phyloP scores from a whole-genome alignment of 2,888 invertebrate genomes.

The Mesoligia furuncula region DNA sequence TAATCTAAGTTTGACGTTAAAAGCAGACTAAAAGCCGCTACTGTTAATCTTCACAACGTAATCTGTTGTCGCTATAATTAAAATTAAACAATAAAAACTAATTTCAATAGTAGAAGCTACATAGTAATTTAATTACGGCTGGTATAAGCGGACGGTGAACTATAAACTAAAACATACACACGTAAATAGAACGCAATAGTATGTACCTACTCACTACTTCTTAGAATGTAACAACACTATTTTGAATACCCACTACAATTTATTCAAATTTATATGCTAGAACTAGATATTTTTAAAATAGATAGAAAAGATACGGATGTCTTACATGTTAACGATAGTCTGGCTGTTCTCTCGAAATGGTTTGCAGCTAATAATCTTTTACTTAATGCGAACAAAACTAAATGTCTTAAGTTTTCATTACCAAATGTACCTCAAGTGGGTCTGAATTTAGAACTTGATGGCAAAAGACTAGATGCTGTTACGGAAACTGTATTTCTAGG shows the following conservation, averaged over 20 bases:
- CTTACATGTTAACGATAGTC: too few species aligned
- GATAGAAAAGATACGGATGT: too few species aligned
- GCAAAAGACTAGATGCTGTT: too few species aligned
- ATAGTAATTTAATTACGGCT: not conserved
- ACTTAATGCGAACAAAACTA: too few species aligned
- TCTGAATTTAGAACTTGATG: too few species aligned
- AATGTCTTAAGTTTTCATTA: too few species aligned
- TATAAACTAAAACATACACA: not conserved
- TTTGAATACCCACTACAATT: not conserved
- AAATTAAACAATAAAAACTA: not conserved
- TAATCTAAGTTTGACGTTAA: not conserved
- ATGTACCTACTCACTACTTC: slow-evolving; percentile 3
- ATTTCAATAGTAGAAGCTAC: not conserved
- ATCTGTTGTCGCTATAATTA: not conserved
- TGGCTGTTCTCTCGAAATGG: too few species aligned
- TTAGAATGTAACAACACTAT: slow-evolving; percentile 18
- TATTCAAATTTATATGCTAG: not conserved
- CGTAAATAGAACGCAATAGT: slow-evolving; percentile 15
- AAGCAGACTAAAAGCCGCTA: too few species aligned
- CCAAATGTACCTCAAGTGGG: too few species aligned
- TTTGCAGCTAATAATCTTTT: too few species aligned
- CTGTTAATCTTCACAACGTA: not conserved
- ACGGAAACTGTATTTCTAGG: too few species aligned
- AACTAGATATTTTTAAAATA: too few species aligned
- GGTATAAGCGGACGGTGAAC: not conserved